Conservation (phyloP, 35 echinoderm and acorn worm species). For the Hemicentrotus pulcherrimus region DNA sequence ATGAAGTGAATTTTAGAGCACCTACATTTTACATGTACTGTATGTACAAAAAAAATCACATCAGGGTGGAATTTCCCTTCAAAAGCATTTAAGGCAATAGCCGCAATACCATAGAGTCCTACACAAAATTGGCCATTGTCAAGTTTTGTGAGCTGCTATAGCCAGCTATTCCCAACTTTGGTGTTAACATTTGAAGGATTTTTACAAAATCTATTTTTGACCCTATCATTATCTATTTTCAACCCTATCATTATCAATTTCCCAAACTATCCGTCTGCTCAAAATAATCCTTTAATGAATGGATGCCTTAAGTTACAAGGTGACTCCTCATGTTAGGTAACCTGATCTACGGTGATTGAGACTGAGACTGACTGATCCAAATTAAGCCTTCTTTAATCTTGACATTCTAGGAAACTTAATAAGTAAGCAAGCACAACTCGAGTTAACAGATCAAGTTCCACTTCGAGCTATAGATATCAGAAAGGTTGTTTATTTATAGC, state of each 20-base stretch:
- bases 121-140: neutral
- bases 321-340: neutral
- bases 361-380: neutral
- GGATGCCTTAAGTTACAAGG: neutral
- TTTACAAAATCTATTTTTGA: neutral
- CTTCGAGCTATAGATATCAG: too few relatives aligned
- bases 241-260: too few relatives aligned
- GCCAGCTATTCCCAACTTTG: neutral
- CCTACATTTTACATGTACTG: too few relatives aligned
- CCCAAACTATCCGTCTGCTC: neutral
- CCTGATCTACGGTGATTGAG: neutral
- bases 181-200: neutral
- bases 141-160: neutral
- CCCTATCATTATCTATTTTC: neutral
- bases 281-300: neutral
- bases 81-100: too few relatives aligned
- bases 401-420: neutral
- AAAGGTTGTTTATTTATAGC: too few relatives aligned
- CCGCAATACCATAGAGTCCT: neutral
- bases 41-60: too few relatives aligned
- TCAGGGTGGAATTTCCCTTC: too few relatives aligned
- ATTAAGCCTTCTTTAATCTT: too few relatives aligned
- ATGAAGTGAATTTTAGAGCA: too few relatives aligned
- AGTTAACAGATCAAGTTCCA: neutral
- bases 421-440: neutral